These are phyloP conservation scores for Pandion haliaetus DNA, from an alignment of 2,113 vertebrate species.

Conservation along the genomic window DNA sequence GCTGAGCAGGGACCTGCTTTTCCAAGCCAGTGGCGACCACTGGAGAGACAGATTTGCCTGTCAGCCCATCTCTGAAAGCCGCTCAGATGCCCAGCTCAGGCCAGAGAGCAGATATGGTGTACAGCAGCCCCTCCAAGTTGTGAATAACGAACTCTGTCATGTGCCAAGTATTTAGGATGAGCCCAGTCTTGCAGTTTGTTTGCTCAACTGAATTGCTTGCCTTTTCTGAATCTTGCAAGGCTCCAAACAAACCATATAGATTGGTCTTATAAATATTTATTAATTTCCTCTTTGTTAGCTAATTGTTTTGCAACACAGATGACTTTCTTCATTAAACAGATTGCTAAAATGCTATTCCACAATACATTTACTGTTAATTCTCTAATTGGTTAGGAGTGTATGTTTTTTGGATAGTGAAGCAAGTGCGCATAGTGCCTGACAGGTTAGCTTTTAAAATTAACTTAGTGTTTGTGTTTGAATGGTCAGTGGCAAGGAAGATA, in stretches of 20 bases:
- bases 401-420: background rate
- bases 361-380: slow-evolving; percentile 23
- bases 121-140: background rate
- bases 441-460: slow-evolving; percentile 10
- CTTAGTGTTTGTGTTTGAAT: background rate
- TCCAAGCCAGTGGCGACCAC: background rate
- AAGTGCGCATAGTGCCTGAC: background rate
- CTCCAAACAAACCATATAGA: background rate
- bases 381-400: background rate
- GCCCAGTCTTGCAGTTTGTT: background rate
- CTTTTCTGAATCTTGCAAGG: slow-evolving; percentile 19
- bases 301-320: slow-evolving; percentile 33
- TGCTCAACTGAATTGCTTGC: background rate
- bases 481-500: background rate
- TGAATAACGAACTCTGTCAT: background rate
- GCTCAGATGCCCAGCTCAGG: background rate
- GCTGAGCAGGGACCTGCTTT: background rate
- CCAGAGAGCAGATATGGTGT: background rate
- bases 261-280: slow-evolving; percentile 29
- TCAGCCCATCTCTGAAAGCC: background rate
- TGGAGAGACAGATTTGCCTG: background rate
- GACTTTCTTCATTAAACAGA: slow-evolving; percentile 44
- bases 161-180: background rate
- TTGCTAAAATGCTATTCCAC: slow-evolving; percentile 1
- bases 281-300: slow-evolving; percentile 29